Percentiles rank a stretch among this genome's conserved stretches.
Evolutionary conservation across 2,888 invertebrate species (phyloP).

Genomic region (Lepidochitona cinerea): DNA sequence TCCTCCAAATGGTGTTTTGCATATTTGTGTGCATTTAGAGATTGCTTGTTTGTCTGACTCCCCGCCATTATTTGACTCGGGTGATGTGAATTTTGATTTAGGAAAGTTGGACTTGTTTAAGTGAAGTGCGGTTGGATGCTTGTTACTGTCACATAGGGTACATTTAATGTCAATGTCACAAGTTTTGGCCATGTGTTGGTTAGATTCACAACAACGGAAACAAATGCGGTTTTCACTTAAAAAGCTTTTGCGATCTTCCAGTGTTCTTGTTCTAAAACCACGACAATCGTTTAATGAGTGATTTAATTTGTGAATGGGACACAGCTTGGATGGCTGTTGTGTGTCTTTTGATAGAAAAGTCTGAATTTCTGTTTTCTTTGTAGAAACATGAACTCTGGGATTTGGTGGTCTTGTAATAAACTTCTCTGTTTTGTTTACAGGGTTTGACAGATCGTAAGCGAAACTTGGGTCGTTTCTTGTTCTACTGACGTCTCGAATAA

Average conservation of each 20-base stretch:
- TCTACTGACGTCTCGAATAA: constrained; percentile 14
- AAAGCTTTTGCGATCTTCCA: constrained; percentile 18
- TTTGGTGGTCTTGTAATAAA: no score
- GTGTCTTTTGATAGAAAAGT: not conserved
- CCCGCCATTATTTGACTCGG: not conserved
- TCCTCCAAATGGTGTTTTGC: not conserved
- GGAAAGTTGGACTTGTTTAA: not conserved
- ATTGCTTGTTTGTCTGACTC: not conserved
- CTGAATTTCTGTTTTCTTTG: not conserved
- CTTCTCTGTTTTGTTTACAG: no score
- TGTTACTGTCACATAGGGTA: constrained; percentile 18
- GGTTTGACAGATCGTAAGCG: constrained; percentile 7
- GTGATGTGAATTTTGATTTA: no score
- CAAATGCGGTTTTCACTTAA: constrained; percentile 20
- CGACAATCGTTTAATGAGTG: constrained; percentile 22
- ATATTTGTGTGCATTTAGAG: constrained; percentile 7
- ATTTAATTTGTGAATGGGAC: constrained; percentile 15
- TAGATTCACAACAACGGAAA: constrained; percentile 23
- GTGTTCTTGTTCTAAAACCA: constrained; percentile 12
- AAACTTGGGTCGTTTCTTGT: constrained; percentile 23
- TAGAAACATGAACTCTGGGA: no score
- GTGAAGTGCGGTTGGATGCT: constrained; percentile 23
- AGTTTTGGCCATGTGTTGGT: constrained; percentile 12
- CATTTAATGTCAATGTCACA: constrained; percentile 22
- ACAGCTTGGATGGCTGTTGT: not conserved